A percentile compares a stretch with the other conserved stretches of the same genome.
These are phyloP conservation scores for Acanthopagrus latus DNA, from an alignment of 2,797 vertebrate genomes.

Conservation along the genomic window DNA sequence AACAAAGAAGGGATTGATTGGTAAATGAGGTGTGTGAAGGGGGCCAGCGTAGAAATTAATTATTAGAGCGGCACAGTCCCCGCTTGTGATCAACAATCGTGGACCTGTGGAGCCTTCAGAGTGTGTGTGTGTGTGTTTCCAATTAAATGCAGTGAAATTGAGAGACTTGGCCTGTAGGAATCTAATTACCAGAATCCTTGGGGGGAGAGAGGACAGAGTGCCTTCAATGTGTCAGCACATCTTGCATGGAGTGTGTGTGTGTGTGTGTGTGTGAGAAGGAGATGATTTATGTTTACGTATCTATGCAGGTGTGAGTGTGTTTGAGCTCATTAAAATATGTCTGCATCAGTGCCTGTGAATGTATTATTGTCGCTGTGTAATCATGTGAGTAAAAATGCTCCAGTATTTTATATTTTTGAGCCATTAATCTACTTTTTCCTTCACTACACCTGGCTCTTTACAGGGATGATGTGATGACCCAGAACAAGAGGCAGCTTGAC, in stretches of 20 bases:
- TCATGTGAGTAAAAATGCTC: too few relatives aligned
- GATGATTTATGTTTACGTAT: conserved; percentile 41
- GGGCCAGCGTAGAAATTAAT: conserved; percentile 79
- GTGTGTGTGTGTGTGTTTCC: conserved; percentile 65
- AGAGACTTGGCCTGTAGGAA: conserved; percentile 78
- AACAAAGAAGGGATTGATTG: conserved; percentile 81
- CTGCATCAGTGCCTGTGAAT: conserved; percentile 12
- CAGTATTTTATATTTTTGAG: too few relatives aligned
- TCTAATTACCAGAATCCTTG: conserved; percentile 82
- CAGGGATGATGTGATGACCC: too few relatives aligned
- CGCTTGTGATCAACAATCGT: conserved; percentile 79
- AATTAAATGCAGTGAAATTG: conserved; percentile 84
- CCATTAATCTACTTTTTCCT: too few relatives aligned
- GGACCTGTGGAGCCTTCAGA: conserved; percentile 75
- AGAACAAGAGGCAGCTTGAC: too few relatives aligned
- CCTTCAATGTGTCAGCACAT: conserved; percentile 73
- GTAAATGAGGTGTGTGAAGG: conserved; percentile 76
- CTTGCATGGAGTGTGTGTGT: conserved; percentile 13
- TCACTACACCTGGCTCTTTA: too few relatives aligned
- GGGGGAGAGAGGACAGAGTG: conserved; percentile 65
- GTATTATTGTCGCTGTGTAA: not conserved
- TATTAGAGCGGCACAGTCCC: conserved; percentile 72
- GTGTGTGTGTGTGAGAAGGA: conserved; percentile 19
- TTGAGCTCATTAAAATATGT: conserved; percentile 27
- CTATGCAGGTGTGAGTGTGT: conserved; percentile 33